Conservation (phyloP, 2,113 vertebrate genomes). For the Lophura nycthemera region DNA sequence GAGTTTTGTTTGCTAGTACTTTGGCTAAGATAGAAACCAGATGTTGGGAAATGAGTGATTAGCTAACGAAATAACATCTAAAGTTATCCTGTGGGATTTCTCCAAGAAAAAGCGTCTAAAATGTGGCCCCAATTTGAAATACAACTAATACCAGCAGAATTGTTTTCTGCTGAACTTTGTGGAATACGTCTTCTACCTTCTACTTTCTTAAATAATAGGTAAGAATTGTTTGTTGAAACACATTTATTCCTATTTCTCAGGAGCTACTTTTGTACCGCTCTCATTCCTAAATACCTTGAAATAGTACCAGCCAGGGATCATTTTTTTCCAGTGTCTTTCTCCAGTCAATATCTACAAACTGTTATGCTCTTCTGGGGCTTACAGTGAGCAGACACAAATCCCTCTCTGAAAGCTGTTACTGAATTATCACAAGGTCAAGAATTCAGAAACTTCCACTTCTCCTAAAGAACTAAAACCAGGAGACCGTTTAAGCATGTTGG, state of each 20-base stretch:
- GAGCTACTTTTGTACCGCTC: not conserved
- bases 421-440: not conserved
- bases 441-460: not conserved
- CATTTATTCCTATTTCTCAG: not conserved
- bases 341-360: not conserved
- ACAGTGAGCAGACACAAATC: not conserved
- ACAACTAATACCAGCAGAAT: not conserved
- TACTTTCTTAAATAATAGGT: not conserved
- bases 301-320: not conserved
- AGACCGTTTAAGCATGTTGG: not conserved
- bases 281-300: not conserved
- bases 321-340: accelerated
- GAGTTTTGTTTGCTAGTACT: not conserved
- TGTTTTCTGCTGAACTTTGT: not conserved
- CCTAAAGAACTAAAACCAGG: not conserved
- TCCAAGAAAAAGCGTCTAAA: not conserved
- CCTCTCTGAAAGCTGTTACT: too few species aligned
- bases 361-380: not conserved
- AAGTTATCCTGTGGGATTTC: not conserved
- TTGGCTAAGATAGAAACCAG: not conserved
- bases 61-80: not conserved
- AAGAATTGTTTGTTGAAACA: not conserved
- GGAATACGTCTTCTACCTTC: not conserved
- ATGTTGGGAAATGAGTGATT: not conserved
- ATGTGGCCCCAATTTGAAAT: not conserved